A percentile compares a stretch with the other conserved stretches of the same genome.
These are phyloP conservation scores for Aphaenogaster rudis DNA, from an alignment of 1,140 invertebrate species.

Conservation along the genomic window DNA sequence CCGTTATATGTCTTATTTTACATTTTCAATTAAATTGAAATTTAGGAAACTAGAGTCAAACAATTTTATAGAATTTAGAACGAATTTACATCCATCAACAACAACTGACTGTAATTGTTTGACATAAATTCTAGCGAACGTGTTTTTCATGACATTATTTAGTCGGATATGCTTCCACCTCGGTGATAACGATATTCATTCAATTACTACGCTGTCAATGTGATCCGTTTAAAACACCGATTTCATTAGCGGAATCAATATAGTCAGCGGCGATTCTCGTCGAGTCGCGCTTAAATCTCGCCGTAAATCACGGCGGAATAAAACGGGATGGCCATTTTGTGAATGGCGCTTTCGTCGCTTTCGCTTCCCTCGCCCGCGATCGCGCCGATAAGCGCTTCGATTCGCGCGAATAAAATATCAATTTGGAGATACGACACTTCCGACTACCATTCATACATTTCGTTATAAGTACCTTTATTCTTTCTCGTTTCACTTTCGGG, in stretches of 20 bases:
- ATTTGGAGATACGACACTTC: not conserved
- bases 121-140: slow-evolving; percentile 16
- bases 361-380: not conserved
- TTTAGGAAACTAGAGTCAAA: not conserved
- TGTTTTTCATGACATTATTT: slow-evolving; percentile 12
- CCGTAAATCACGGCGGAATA: slow-evolving; percentile 6
- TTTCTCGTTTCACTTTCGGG: not conserved
- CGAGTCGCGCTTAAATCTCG: not conserved
- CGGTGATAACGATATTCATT: slow-evolving; percentile 25
- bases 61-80: not conserved
- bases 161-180: not conserved
- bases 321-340: slow-evolving; percentile 1
- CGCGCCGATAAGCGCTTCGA: not conserved
- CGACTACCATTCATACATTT: not conserved
- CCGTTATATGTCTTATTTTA: not conserved
- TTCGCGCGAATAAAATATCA: not conserved
- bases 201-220: slow-evolving; percentile 30
- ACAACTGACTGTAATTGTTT: not conserved
- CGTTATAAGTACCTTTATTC: not conserved
- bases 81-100: not conserved
- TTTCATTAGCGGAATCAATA: slow-evolving; percentile 46
- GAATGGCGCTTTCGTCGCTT: not conserved
- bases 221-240: slow-evolving; percentile 17
- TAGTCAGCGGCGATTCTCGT: slow-evolving; percentile 4
- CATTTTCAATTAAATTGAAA: slow-evolving; percentile 8